Conservation (phyloP, 2,797 vertebrate genomes). For the Melanitta fusca region DNA sequence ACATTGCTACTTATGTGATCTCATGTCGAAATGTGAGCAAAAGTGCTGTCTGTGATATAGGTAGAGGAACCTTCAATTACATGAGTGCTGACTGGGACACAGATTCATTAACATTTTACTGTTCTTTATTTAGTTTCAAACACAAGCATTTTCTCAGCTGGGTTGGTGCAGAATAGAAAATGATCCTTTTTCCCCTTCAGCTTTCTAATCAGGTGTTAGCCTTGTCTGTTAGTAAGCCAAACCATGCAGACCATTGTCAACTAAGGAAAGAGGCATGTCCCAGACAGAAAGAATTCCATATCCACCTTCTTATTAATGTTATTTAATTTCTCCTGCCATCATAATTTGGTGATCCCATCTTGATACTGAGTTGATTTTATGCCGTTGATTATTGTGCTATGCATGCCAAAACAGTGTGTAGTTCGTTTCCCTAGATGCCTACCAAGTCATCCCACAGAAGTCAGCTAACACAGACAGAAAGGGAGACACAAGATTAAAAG, state of each 20-base stretch:
- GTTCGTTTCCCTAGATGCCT: neutral
- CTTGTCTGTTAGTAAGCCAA: neutral
- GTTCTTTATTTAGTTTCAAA: neutral
- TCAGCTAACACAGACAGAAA: neutral
- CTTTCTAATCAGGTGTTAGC: neutral
- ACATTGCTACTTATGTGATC: neutral
- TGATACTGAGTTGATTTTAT: neutral
- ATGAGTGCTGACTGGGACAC: neutral
- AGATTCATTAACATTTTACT: neutral
- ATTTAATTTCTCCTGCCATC: neutral
- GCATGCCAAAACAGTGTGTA: neutral
- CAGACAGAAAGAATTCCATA: neutral
- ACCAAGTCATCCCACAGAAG: neutral
- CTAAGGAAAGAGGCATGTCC: neutral
- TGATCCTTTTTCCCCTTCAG: neutral
- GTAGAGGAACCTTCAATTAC: neutral
- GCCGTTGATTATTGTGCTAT: neutral
- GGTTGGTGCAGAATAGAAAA: neutral
- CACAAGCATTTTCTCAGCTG: neutral
- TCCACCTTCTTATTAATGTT: neutral
- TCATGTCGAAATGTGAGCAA: neutral
- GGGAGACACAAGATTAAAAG: neutral
- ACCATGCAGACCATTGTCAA: neutral
- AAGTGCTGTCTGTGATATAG: neutral
- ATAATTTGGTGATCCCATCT: neutral